Evolutionary conservation across 1,140 invertebrate genomes (phyloP).

Genomic region (Zophobas atratus): DNA sequence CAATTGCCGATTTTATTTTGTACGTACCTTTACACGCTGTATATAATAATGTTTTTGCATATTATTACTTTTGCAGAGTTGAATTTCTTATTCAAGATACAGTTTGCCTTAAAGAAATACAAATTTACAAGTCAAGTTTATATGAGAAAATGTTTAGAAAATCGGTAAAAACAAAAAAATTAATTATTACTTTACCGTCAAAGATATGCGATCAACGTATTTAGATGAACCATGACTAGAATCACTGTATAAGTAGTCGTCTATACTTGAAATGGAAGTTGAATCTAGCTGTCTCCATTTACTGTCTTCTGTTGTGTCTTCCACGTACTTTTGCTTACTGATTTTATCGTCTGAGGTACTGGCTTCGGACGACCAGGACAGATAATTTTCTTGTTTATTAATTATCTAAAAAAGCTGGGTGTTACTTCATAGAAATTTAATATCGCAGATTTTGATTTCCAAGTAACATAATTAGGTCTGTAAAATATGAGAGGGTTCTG

Average conservation of each 20-base stretch:
- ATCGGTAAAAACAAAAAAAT: slow-evolving; percentile 37
- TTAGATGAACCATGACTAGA: slow-evolving; percentile 63
- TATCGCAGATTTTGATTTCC: too few species aligned
- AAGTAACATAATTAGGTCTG: too few species aligned
- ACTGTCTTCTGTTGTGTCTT: slow-evolving; percentile 61
- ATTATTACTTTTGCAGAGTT: too few species aligned
- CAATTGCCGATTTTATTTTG: too few species aligned
- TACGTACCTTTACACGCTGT: too few species aligned
- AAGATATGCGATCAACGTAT: slow-evolving; percentile 63
- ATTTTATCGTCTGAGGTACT: slow-evolving; percentile 58
- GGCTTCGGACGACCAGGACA: slow-evolving; percentile 58
- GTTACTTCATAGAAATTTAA: neutral
- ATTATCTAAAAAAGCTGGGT: slow-evolving; percentile 60
- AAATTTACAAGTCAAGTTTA: too few species aligned
- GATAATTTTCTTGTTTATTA: slow-evolving; percentile 61
- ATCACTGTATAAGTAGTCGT: slow-evolving; percentile 64
- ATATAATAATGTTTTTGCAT: too few species aligned
- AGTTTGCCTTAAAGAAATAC: too few species aligned
- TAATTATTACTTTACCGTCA: slow-evolving; percentile 56
- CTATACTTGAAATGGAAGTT: slow-evolving; percentile 64
- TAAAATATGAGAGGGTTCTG: too few species aligned
- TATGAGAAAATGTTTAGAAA: neutral
- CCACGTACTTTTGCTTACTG: slow-evolving; percentile 64
- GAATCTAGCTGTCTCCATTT: slow-evolving; percentile 63
- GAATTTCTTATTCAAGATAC: too few species aligned